A percentile compares a stretch with the other conserved stretches of the same genome.
Conservation (phyloP, 2,888 invertebrate genomes). For the Tenthredo mesomela region DNA sequence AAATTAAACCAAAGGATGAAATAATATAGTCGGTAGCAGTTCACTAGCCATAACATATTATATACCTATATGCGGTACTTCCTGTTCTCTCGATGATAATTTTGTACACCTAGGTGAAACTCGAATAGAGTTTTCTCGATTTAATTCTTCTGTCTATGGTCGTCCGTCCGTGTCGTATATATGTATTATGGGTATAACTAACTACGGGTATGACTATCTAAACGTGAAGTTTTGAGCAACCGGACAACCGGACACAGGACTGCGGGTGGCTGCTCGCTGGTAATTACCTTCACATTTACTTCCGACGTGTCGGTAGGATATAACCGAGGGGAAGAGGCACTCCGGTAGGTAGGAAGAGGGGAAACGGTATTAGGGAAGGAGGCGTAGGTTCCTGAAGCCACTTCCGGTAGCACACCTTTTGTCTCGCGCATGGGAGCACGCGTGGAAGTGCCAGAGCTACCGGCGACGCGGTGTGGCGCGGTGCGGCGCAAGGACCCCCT, state of each 20-base stretch:
- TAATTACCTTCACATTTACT: slow-evolving; percentile 74
- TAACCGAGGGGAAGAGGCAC: background rate
- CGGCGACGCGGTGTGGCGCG: slow-evolving; percentile 65
- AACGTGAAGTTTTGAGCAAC: slow-evolving; percentile 56
- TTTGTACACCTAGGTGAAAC: background rate
- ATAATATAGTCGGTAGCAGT: slow-evolving; percentile 48
- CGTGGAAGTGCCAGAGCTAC: slow-evolving; percentile 66
- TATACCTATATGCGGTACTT: background rate
- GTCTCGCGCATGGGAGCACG: slow-evolving; percentile 73
- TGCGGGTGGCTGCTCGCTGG: slow-evolving; percentile 57
- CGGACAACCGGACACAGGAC: slow-evolving; percentile 46
- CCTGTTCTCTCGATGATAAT: background rate
- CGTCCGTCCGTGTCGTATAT: slow-evolving; percentile 54
- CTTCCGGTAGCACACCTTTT: slow-evolving; percentile 69
- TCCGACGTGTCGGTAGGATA: slow-evolving; percentile 67
- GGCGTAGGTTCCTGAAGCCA: slow-evolving; percentile 61
- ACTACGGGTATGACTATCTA: background rate
- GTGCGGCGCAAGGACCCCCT: slow-evolving; percentile 59
- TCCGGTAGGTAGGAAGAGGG: background rate
- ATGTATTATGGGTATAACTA: background rate
- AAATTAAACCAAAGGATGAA: background rate
- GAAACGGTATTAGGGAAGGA: slow-evolving; percentile 15
- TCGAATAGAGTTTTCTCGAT: slow-evolving; percentile 32
- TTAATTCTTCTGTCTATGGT: slow-evolving; percentile 61
- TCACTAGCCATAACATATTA: slow-evolving; percentile 60